Evolutionary conservation across 2,113 vertebrate genomes (phyloP).

Genomic region (Cynoglossus semilaevis): DNA sequence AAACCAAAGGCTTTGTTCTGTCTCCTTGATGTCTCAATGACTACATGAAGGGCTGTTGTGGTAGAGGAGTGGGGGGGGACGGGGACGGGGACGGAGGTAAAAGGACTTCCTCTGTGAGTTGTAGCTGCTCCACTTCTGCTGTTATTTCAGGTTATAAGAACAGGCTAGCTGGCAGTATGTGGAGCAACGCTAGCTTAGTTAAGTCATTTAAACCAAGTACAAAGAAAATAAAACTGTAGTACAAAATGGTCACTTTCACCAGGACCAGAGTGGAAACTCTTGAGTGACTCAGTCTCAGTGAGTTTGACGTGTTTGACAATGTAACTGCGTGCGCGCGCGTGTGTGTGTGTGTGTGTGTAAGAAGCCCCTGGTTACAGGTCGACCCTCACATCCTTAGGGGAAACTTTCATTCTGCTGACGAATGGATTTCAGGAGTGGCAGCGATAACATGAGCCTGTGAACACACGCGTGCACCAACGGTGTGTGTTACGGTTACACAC

Average conservation of each 20-base stretch:
- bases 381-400: not conserved
- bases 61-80: not conserved
- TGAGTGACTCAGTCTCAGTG: too few species aligned
- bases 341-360: slow-evolving; percentile 8
- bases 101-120: slow-evolving; percentile 6
- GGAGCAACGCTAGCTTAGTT: too few species aligned
- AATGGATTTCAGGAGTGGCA: slow-evolving; percentile 1
- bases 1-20: slow-evolving; percentile 24
- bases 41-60: slow-evolving; percentile 2
- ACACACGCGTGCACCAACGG: not conserved
- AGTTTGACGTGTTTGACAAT: too few species aligned
- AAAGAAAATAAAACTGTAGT: too few species aligned
- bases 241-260: too few species aligned
- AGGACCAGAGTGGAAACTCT: too few species aligned
- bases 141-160: slow-evolving; percentile 3
- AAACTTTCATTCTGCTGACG: slow-evolving; percentile 11
- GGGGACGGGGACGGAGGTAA: too few species aligned
- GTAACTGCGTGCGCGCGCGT: too few species aligned
- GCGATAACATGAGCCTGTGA: slow-evolving; percentile 14
- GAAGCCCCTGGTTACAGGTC: too few species aligned
- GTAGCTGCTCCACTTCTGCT: not conserved
- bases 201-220: too few species aligned
- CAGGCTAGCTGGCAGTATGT: too few species aligned
- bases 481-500: slow-evolving; percentile 13
- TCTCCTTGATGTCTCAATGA: slow-evolving; percentile 4